Base-by-base conservation (phyloP, 2,113 vertebrate genomes). In the Bufo gargarizans region DNA sequence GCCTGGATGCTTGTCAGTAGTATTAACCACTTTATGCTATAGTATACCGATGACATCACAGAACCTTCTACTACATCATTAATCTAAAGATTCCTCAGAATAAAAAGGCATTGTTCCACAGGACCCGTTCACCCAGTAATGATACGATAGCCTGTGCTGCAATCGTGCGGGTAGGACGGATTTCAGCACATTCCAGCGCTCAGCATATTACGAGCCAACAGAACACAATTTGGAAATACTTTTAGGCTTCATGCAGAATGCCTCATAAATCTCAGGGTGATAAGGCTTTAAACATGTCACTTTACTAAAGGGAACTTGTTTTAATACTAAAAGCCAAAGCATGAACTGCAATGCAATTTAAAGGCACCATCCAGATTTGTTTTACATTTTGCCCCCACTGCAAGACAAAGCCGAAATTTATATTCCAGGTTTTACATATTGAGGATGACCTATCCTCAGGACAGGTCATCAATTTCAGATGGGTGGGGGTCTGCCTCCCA, bases 151-250 rank as follows among this genome's bases (percentile, higher is more conserved):
- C 20, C 20, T 9, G 20, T 22, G 58, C 78, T 59, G 33, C 55
- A 47, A 11, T 45, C 43, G 14, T 61, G 79, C 63, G 79, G 79
- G 79, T 45, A 47, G 58, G 56, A 63, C 79, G 47, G 79, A 61
- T 6, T 59, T 59, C 79, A 8, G 33, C 20, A 81, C 79, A 81
- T 81, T 81, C 58, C 79, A 61, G 12, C 43, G 12, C 56, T 81
- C 56, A 81, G 79, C 56, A 81, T 17, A 20, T 61, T 19, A 45
- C 33, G 10, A 20, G 79, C 79, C 79, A 81, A 20, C 56, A 47
- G 79, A 81, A 61, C 61, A 81, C 16, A 9, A 61, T 81, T 81
- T 81, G 33, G 79, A 61, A 81, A 61, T 81, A 61, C 79, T 61
- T 81, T 59, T 9, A 9, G 14, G 43, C 61, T 33, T 33, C 33